Percentiles rank a stretch among this genome's conserved stretches.
These are phyloP conservation scores for Plusia festucae DNA, from an alignment of 2,888 invertebrate species.

Conservation along the genomic window DNA sequence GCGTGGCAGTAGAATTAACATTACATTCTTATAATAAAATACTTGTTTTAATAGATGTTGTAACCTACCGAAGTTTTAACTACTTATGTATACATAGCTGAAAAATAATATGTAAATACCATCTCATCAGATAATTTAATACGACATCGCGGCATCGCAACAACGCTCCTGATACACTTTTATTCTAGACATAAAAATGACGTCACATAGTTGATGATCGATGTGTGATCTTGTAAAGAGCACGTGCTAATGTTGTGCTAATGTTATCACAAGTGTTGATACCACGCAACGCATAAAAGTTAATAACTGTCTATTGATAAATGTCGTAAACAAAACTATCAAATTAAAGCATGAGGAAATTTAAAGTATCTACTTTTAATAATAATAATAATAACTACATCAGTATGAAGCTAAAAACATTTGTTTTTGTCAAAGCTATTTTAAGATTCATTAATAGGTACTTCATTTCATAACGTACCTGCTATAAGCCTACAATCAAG, in stretches of 20 bases:
- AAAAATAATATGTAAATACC: background rate
- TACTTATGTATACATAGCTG: background rate
- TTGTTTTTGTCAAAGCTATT: background rate
- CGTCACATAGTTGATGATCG: constrained; percentile 36
- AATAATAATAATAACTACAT: no score
- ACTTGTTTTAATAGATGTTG: background rate
- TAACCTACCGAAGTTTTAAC: background rate
- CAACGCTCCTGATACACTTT: constrained; percentile 10
- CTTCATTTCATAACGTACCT: constrained; percentile 3
- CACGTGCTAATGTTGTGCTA: constrained; percentile 49
- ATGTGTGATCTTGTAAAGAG: constrained; percentile 13
- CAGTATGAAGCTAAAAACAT: no score
- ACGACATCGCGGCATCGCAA: background rate
- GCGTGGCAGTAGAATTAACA: background rate
- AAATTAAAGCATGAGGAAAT: background rate
- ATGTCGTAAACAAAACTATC: constrained; percentile 26
- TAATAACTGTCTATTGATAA: constrained; percentile 29
- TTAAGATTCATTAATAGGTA: background rate
- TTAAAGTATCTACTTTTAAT: no score
- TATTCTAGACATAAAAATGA: constrained; percentile 26
- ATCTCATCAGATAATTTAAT: background rate
- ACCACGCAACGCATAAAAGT: constrained; percentile 25
- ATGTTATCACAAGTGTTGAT: constrained; percentile 36
- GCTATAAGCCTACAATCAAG: constrained; percentile 24
- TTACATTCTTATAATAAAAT: background rate